Conservation (phyloP, 2,888 invertebrate genomes). For the Drosophila affinis region DNA sequence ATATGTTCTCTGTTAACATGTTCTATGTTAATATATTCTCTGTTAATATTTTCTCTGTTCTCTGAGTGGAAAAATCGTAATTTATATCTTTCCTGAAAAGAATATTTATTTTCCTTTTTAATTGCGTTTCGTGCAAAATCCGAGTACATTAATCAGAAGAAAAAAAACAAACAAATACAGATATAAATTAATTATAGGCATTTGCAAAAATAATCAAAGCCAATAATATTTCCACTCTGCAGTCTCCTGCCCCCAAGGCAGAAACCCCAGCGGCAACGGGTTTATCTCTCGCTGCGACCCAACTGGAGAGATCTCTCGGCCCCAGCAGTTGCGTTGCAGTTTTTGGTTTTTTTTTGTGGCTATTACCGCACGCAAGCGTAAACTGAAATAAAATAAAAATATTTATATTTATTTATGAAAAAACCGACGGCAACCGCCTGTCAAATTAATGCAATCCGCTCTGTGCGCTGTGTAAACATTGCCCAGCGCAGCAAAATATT, state of each 20-base stretch:
- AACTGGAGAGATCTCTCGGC: too few species aligned
- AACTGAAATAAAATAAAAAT: slow-evolving; percentile 17
- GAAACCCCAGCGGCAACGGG: not conserved
- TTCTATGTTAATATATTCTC: too few species aligned
- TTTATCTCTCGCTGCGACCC: not conserved
- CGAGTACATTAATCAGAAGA: slow-evolving; percentile 59
- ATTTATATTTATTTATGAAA: slow-evolving; percentile 21
- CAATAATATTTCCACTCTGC: slow-evolving; percentile 22
- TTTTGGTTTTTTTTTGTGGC: slow-evolving; percentile 20
- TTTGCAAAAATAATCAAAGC: slow-evolving; percentile 63
- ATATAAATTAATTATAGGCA: slow-evolving; percentile 63
- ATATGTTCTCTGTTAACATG: too few species aligned
- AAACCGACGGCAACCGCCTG: slow-evolving; percentile 29
- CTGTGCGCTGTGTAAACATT: slow-evolving; percentile 37
- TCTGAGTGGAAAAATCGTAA: slow-evolving; percentile 48
- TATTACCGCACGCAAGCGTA: slow-evolving; percentile 41
- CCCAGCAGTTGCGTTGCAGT: not conserved
- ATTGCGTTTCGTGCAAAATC: slow-evolving; percentile 25
- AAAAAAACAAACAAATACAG: slow-evolving; percentile 36
- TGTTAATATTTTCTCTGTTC: slow-evolving; percentile 2
- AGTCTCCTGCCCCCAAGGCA: slow-evolving; percentile 9
- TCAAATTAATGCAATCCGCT: slow-evolving; percentile 50
- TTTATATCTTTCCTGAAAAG: slow-evolving; percentile 53
- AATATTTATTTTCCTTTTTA: slow-evolving; percentile 59
- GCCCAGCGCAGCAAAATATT: slow-evolving; percentile 32